Evolutionary conservation across 2,113 vertebrate genomes (phyloP).

Genomic region (Pachypanchax playfairii): DNA sequence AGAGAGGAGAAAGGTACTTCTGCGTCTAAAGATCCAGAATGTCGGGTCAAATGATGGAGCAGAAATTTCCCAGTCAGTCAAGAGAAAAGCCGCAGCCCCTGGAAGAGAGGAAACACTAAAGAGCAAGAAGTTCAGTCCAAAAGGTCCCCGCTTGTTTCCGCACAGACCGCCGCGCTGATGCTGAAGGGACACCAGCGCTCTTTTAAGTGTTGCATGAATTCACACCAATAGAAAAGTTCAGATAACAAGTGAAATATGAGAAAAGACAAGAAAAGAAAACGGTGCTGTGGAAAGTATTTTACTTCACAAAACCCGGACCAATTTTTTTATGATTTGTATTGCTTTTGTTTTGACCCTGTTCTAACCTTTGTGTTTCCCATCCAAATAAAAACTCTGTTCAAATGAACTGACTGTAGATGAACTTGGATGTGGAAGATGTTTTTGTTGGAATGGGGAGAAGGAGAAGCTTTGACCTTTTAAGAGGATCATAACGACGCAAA

Average conservation of each 20-base stretch:
- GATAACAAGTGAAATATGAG: too few species aligned
- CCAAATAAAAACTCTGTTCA: too few species aligned
- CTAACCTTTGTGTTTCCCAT: too few species aligned
- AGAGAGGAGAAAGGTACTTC: slow-evolving; percentile 5
- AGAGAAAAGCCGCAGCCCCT: slow-evolving; percentile 43
- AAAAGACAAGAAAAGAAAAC: too few species aligned
- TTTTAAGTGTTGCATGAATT: slow-evolving; percentile 88
- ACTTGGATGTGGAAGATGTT: slow-evolving; percentile 16
- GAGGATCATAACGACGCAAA: slow-evolving; percentile 24
- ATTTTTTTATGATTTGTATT: too few species aligned
- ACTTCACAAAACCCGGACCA: too few species aligned
- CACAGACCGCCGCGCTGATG: too few species aligned
- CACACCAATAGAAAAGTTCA: slow-evolving; percentile 87
- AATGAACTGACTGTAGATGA: too few species aligned
- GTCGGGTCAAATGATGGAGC: slow-evolving; percentile 23
- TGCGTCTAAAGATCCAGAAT: background rate
- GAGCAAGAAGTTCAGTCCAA: slow-evolving; percentile 48
- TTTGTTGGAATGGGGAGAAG: background rate
- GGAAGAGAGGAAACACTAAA: slow-evolving; percentile 9
- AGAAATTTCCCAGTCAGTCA: slow-evolving; percentile 30
- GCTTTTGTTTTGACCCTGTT: too few species aligned
- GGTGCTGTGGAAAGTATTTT: too few species aligned
- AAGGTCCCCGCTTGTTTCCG: slow-evolving; percentile 52
- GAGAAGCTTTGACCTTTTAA: too few species aligned
- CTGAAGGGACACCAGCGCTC: too few species aligned